phyloP scores from a whole-genome alignment of 1,140 invertebrate species.

The Caerostris darwini region DNA sequence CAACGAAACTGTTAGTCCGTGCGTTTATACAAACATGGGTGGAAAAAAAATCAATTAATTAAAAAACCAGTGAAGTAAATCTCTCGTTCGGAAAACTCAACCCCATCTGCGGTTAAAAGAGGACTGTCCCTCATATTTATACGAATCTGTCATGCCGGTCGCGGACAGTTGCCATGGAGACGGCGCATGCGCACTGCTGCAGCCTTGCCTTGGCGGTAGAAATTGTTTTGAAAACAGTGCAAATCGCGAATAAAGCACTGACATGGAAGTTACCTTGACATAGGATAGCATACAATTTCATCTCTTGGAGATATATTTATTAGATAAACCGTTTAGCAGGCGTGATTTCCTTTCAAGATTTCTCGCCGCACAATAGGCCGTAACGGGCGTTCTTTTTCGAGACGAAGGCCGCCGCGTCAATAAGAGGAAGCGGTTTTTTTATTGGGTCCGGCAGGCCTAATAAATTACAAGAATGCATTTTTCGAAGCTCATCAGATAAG shows the following conservation, averaged over 20 bases:
- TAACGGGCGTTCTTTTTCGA: background rate
- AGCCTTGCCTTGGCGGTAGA: conserved; percentile 71
- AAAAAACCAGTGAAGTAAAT: background rate
- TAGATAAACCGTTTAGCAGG: conserved; percentile 68
- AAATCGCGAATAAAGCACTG: conserved; percentile 6
- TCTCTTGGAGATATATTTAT: conserved; percentile 57
- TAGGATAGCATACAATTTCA: conserved; percentile 50
- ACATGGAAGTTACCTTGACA: conserved; percentile 43
- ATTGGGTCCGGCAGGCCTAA: background rate
- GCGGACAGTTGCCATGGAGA: conserved; percentile 59
- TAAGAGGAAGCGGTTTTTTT: conserved; percentile 38
- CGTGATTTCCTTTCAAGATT: conserved; percentile 56
- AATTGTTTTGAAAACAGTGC: conserved; percentile 60
- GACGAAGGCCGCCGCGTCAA: background rate
- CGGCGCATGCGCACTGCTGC: conserved; percentile 38
- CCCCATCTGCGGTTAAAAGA: background rate
- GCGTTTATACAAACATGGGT: background rate
- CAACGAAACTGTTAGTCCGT: background rate
- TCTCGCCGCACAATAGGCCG: background rate
- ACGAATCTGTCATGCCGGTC: conserved; percentile 52
- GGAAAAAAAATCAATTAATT: background rate
- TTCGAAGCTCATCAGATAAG: conserved; percentile 11
- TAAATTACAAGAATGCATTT: conserved; percentile 53
- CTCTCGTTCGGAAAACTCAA: background rate
- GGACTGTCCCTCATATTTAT: conserved; percentile 40